Base-by-base conservation (phyloP, 2,888 invertebrate species). In the Megamerina dolium region DNA sequence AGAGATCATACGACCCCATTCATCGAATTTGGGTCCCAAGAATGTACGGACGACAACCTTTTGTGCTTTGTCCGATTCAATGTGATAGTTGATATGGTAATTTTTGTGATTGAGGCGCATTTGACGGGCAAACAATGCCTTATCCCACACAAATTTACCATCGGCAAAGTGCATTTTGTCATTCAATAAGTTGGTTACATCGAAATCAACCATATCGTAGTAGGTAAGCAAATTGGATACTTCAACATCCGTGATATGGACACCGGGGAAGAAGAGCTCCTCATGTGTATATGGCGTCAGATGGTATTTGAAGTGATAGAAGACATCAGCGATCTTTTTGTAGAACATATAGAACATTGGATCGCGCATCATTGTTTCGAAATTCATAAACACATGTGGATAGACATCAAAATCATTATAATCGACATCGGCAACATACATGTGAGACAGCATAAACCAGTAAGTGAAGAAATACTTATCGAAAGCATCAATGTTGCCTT, bases 321-420 rank as follows among this genome's bases (percentile, higher is more conserved):
- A 81, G 35, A 81, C 68, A 20, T 72, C 62, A 20, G 76, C 61
- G 49, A 81, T 78, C 38, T 77, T 76, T 61, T 80, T 79, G 59
- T 79, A 80, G 29, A 84, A 68, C 53, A 77, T 76, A 64, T 80
- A 85, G 75, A 82, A 83, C 13, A 81, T 74, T 4, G 85, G 85
- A 59, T 86, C 85, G 49, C 84, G 80, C 44, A 82, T 72, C 51
- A 79, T 77, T 4, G 83, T 81, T 57, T 78, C 76, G 56, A 75
- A 77, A 53, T 82, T 76, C 60, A 83, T 80, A 45, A 84, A 63
- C 9, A 72, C 77, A 16, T 81, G 78, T 27, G 84, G 83, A 0
- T 74, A 68, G 43, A 69, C 60, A 4, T 39, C 46, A 14, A 40
- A 42, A 10, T 55, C 47, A 16, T 61, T 54, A 27, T 57, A 45